phyloP scores from a whole-genome alignment of 2,113 vertebrate genomes.

The Scortum barcoo region DNA sequence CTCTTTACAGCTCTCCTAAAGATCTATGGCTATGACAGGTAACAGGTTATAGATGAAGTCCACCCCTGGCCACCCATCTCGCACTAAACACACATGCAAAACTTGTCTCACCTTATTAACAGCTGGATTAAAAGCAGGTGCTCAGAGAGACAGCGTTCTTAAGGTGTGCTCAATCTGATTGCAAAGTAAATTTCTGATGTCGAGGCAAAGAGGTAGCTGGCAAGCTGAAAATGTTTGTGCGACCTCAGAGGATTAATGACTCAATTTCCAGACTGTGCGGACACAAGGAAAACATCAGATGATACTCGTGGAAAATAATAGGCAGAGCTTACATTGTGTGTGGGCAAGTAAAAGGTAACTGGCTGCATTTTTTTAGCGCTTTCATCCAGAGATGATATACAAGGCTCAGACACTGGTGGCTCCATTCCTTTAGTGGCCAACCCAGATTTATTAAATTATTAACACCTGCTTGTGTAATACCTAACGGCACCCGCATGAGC shows the following conservation, averaged over 20 bases:
- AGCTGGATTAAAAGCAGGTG: background rate
- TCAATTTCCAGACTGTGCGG: no score
- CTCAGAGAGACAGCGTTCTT: background rate
- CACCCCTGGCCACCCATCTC: no score
- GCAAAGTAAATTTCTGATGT: background rate
- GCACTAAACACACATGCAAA: background rate
- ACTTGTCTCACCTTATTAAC: background rate
- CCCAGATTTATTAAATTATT: background rate
- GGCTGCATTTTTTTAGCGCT: background rate
- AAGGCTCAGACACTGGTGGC: background rate
- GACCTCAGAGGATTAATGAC: no score
- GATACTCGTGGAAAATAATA: background rate
- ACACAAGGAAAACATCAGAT: background rate
- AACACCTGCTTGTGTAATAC: background rate
- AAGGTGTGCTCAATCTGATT: background rate
- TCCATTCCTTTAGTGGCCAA: background rate
- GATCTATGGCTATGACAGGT: conserved; percentile 13
- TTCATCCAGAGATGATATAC: background rate
- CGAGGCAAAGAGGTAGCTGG: no score
- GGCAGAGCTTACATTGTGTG: no score
- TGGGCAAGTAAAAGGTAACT: background rate
- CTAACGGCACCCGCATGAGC: background rate
- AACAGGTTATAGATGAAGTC: background rate
- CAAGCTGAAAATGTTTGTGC: no score
- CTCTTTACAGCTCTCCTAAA: conserved; percentile 13